Percentiles rank a stretch among this genome's conserved stretches.
phyloP scores from a whole-genome alignment of 2,888 invertebrate species.

The Cryptocheilus praepositus region DNA sequence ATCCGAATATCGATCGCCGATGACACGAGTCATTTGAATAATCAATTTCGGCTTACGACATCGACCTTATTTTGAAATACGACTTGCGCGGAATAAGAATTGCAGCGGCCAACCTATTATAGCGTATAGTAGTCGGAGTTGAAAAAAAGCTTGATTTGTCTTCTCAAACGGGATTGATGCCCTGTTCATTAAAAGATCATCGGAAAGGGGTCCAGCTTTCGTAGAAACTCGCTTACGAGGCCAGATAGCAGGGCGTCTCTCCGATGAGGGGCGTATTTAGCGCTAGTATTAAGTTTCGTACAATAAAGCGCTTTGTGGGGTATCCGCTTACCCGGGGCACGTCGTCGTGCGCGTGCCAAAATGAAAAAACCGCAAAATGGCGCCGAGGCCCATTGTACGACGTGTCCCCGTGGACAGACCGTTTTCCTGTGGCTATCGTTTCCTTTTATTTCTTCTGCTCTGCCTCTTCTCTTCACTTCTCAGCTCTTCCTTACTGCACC shows the following conservation, averaged over 20 bases:
- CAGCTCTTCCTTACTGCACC: too few relatives aligned
- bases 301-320: conserved; percentile 73
- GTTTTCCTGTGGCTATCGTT: too few relatives aligned
- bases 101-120: too few relatives aligned
- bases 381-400: conserved; percentile 48
- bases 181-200: conserved; percentile 32
- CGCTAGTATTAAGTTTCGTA: conserved; percentile 70
- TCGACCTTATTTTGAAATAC: conserved; percentile 36
- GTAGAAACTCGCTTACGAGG: conserved; percentile 40
- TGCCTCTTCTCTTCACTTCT: too few relatives aligned
- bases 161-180: background rate
- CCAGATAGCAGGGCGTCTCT: conserved; percentile 41
- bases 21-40: conserved; percentile 32
- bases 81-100: too few relatives aligned
- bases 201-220: conserved; percentile 22
- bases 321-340: conserved; percentile 70
- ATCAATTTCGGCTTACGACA: conserved; percentile 39
- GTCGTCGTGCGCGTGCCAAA: conserved; percentile 69
- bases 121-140: too few relatives aligned
- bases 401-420: conserved; percentile 16
- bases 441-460: too few relatives aligned
- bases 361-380: conserved; percentile 69
- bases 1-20: background rate
- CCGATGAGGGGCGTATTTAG: conserved; percentile 64
- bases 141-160: too few relatives aligned